Evolutionary conservation across 2,797 vertebrate species (phyloP).

Genomic region (Hypotaenidia philippensis): DNA sequence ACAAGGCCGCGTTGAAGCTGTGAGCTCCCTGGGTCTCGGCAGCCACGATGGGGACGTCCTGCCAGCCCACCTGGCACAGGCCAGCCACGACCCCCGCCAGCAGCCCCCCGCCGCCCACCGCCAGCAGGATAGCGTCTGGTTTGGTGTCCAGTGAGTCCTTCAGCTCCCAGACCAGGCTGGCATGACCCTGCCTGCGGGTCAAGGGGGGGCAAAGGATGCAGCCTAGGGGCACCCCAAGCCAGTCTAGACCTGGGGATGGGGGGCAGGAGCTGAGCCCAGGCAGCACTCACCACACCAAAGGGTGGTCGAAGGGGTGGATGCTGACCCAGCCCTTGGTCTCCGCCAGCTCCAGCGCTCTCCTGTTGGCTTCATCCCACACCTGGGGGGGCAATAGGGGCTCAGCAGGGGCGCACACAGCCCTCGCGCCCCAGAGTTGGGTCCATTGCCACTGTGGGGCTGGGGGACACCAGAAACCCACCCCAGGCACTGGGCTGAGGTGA

Average conservation of each 20-base stretch:
- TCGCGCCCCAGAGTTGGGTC: accelerated
- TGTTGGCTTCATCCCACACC: conserved; percentile 90
- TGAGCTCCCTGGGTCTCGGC: conserved; percentile 91
- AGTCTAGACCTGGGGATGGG: accelerated
- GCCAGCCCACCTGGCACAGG: conserved; percentile 86
- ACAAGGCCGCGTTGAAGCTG: conserved; percentile 85
- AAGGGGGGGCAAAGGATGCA: accelerated
- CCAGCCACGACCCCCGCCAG: conserved; percentile 89
- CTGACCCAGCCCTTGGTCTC: conserved; percentile 82
- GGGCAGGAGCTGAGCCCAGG: neutral
- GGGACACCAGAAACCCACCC: neutral
- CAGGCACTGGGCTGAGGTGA: neutral
- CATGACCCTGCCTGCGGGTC: conserved; percentile 86
- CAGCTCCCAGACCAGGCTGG: conserved; percentile 88
- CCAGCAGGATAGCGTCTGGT: conserved; percentile 87
- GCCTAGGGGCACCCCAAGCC: accelerated
- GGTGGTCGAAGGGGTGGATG: conserved; percentile 90
- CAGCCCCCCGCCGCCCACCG: conserved; percentile 91
- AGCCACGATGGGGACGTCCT: conserved; percentile 86
- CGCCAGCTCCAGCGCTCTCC: conserved; percentile 82
- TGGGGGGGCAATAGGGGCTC: neutral
- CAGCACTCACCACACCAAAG: conserved; percentile 89
- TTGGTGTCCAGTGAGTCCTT: conserved; percentile 80
- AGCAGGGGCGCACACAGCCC: neutral
- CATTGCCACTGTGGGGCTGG: accelerated